Evolutionary conservation across 2,113 vertebrate genomes (phyloP), one percentile per base, ranked within the genome.

Genomic region (Pelodiscus sinensis): DNA sequence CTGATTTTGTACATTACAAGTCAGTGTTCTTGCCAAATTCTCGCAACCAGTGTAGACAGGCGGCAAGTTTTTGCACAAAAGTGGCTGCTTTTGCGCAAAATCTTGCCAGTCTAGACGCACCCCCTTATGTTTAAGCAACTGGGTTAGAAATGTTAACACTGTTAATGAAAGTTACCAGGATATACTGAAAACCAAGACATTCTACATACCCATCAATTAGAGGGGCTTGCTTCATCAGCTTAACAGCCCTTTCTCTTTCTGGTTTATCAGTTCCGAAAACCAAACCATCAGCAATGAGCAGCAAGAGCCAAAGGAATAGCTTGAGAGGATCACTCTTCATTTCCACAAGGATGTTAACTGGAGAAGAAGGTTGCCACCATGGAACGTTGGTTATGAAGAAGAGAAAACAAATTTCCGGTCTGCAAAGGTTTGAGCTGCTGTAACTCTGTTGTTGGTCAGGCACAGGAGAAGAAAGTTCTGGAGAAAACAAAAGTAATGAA

Each of bases 121-220:
- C n/a, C n/a, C n/a, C n/a, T 54, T 54, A 25, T 56, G 2, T 31
- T 18, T 52, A 38, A 35, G 18, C 22, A 52, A n/a, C 29, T 6
- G 25, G 25, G 57, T 79, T 38, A 71, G 13, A 73, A 31, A 24
- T 77, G 6, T 62, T n/a, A 27, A 79, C 65, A 19, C 29, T 50
- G n/a, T 78, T 83, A 38, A 71, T 71, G n/a, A 71, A 35, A 31
- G 22, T 14, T 60, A 29, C 54, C 31, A 35, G 18, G 3, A 5
- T 81, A 73, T 54, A 80, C 16, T 38, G 71, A 62, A 92, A 8
- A 31, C 5, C 6, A 31, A 79, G 15, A 44, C 31, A 71, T 78
- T 89, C 85, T 56, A 80, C 88, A 96, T 98, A 99, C 98, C 98
- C 99, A 91, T 99, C 98, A 0, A 99, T 98, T 52, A 99, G 95